Base-by-base conservation (phyloP, 2,888 invertebrate genomes). In the Didymodactylos carnosus region DNA sequence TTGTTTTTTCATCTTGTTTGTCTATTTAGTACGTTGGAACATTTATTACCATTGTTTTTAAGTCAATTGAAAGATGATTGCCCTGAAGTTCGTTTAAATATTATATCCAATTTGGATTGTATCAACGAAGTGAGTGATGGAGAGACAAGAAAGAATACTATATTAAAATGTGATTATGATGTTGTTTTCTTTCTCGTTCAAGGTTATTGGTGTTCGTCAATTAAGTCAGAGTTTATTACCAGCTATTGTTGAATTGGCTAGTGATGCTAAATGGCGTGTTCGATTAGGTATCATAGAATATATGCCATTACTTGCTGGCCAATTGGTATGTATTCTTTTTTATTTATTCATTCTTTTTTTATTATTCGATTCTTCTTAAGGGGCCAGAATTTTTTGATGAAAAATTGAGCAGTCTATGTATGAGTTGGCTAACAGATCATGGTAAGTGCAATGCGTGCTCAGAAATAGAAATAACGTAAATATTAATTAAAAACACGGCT, bases 401-500 rank as follows among this genome's bases (percentile, higher is more conserved):
- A 82, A 97, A 98, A 84, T 86, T 98, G 43, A 94, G 94, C 78
- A 89, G 91, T 0, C 86, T 98, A 0, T 99, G 97, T 85, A 95
- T 98, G 93, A 92, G 92, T 8, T 99, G 98, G 98, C 87, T 99
- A 16, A 91, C 94, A 72, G 98, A 98, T 85, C 97, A 97, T 80
- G 85, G 84, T 84, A 78, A 76, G 80, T n/a, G n/a, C n/a, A n/a
- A n/a, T n/a, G n/a, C n/a, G n/a, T n/a, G n/a, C n/a, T n/a, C n/a
- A n/a, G n/a, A n/a, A 69, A 49, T 13, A 25, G 16, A 49, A 11
- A 1, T 49, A 23, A 49, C 11, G n/a, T 10, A 11, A 14, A n/a
- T 49, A 8, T n/a, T 23, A 49, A 49, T 49, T 49, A 14, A 49
- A 23, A 49, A 23, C 13, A 11, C 35, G n/a, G n/a, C n/a, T 27